Evolutionary conservation across 2,888 invertebrate species (phyloP).

Genomic region (Callinectes sapidus): DNA sequence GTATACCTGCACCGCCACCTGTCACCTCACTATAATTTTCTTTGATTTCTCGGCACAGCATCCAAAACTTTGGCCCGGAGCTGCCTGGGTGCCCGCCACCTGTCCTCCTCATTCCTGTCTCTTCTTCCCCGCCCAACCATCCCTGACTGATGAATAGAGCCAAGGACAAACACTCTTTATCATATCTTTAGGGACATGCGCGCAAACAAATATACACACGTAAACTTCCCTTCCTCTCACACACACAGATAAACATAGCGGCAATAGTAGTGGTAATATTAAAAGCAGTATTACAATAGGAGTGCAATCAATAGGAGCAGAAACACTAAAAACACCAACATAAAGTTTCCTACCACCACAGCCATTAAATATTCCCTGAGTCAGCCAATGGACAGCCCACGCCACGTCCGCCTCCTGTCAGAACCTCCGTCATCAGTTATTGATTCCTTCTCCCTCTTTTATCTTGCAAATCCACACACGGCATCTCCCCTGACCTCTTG

Average conservation of each 20-base stretch:
- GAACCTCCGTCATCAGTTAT: background rate
- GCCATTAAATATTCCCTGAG: background rate
- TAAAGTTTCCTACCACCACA: background rate
- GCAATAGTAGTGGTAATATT: too few species aligned
- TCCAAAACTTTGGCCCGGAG: background rate
- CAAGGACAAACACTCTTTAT: background rate
- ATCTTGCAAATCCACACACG: constrained; percentile 21
- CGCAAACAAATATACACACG: background rate
- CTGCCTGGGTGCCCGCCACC: background rate
- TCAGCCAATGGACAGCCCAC: background rate
- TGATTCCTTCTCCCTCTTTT: background rate
- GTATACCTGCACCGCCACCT: constrained; percentile 26
- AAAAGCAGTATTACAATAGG: background rate
- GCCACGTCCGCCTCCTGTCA: background rate
- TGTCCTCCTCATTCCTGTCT: background rate
- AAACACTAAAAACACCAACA: background rate
- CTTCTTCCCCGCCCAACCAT: background rate
- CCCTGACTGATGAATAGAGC: background rate
- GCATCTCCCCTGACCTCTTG: background rate
- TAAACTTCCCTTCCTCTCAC: background rate
- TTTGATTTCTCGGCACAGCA: background rate
- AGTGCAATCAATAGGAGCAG: background rate
- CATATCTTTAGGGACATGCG: background rate
- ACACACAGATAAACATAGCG: background rate
- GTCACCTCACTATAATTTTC: background rate